phyloP scores from a whole-genome alignment of 2,797 vertebrate species.

The Gouania willdenowi region DNA sequence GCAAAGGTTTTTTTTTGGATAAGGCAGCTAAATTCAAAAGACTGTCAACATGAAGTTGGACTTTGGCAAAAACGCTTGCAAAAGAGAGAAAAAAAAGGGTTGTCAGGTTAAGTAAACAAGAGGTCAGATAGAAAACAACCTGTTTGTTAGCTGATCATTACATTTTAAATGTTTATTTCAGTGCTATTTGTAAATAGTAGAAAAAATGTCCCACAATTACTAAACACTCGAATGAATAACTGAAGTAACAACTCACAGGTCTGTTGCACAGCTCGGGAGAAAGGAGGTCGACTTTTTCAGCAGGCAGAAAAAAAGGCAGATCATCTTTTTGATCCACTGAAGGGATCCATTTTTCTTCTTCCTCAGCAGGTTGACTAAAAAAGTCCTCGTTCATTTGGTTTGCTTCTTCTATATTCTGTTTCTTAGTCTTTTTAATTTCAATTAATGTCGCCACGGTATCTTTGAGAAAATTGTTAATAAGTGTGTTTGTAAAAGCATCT shows the following conservation, averaged over 20 bases:
- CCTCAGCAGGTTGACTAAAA: conserved; percentile 33
- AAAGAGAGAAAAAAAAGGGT: conserved; percentile 13
- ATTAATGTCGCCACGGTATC: conserved; percentile 83
- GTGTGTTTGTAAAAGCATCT: conserved; percentile 78
- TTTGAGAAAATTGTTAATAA: conserved; percentile 82
- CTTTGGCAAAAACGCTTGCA: conserved; percentile 48
- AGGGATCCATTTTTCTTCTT: conserved; percentile 50
- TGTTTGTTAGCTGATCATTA: too few relatives aligned
- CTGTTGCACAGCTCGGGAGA: conserved; percentile 88
- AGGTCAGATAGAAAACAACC: conserved; percentile 17
- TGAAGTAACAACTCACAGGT: conserved; percentile 79
- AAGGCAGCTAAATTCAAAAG: conserved; percentile 26
- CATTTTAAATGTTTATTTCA: background rate
- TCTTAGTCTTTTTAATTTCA: conserved; percentile 82
- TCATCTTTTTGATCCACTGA: conserved; percentile 49
- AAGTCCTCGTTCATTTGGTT: conserved; percentile 51
- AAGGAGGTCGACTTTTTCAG: conserved; percentile 82
- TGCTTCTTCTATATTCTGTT: conserved; percentile 83
- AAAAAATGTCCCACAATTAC: background rate
- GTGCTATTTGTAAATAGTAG: background rate
- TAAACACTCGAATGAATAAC: too few relatives aligned
- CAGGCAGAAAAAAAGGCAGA: conserved; percentile 74
- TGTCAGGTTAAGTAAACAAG: conserved; percentile 46
- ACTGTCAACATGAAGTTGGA: conserved; percentile 52
- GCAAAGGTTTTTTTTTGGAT: too few relatives aligned